A percentile compares a stretch with the other conserved stretches of the same genome.
Evolutionary conservation across 2,113 vertebrate genomes (phyloP).

Genomic region (Esox niger): DNA sequence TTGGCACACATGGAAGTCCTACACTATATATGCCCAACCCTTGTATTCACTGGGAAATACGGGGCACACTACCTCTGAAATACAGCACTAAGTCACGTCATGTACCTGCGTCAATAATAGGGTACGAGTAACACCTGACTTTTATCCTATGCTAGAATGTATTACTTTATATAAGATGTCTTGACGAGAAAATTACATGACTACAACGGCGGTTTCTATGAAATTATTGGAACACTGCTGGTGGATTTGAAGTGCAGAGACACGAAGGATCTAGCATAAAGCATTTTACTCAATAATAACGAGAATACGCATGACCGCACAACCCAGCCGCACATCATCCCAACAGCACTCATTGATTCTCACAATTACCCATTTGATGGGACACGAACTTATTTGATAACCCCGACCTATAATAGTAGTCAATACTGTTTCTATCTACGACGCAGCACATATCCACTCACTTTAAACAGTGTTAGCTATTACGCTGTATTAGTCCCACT

Average conservation of each 20-base stretch:
- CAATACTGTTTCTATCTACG: background rate
- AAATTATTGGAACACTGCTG: background rate
- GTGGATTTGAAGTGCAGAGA: background rate
- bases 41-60: background rate
- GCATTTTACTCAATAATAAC: background rate
- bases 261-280: background rate
- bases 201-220: background rate
- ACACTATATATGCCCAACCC: slow-evolving; percentile 1
- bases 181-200: background rate
- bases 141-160: background rate
- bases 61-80: background rate
- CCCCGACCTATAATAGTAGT: background rate
- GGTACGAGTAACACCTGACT: background rate
- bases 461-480: background rate
- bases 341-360: background rate
- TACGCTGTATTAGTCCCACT: background rate
- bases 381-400: background rate
- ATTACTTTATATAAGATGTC: background rate
- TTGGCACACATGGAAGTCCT: background rate
- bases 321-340: too few species aligned
- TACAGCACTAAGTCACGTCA: background rate
- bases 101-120: background rate
- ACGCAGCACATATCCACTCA: background rate
- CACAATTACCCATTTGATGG: background rate
- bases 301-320: background rate